Percentiles rank a stretch among this genome's conserved stretches.
phyloP scores from a whole-genome alignment of 2,113 vertebrate genomes.

The Hippocampus abdominalis region DNA sequence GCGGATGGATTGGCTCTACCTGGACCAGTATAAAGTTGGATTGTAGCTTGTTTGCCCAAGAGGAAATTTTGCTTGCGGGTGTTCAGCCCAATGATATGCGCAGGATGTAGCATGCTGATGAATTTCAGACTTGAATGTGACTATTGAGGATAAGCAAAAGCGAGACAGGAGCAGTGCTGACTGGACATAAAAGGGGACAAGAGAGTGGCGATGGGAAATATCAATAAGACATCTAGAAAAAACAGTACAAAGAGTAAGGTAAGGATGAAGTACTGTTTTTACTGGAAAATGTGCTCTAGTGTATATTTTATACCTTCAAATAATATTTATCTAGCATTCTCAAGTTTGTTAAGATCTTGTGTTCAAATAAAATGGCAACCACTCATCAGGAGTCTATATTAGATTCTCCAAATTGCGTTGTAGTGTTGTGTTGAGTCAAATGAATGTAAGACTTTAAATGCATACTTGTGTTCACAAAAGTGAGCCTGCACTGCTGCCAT shows the following conservation, averaged over 20 bases:
- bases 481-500: not conserved
- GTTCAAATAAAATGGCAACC: not conserved
- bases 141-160: conserved; percentile 21
- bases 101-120: conserved; percentile 21
- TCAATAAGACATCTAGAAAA: conserved; percentile 71
- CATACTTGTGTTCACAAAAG: not conserved
- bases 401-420: not conserved
- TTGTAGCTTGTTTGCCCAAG: conserved; percentile 16
- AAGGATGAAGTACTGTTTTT: conserved; percentile 37
- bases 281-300: not conserved
- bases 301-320: not conserved
- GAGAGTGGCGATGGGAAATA: conserved; percentile 69
- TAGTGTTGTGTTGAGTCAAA: not conserved
- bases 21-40: conserved; percentile 45
- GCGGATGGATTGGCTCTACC: conserved; percentile 16
- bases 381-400: not conserved
- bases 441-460: not conserved
- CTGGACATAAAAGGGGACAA: conserved; percentile 22
- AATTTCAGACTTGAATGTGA: conserved; percentile 43
- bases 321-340: not conserved
- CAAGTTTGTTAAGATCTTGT: not conserved
- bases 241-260: conserved; percentile 67
- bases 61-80: not conserved
- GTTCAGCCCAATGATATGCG: conserved; percentile 20
- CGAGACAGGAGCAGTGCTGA: conserved; percentile 18